A percentile compares a stretch with the other conserved stretches of the same genome.
phyloP scores from a whole-genome alignment of 2,888 invertebrate genomes.

The Pristionchus arcanus region DNA sequence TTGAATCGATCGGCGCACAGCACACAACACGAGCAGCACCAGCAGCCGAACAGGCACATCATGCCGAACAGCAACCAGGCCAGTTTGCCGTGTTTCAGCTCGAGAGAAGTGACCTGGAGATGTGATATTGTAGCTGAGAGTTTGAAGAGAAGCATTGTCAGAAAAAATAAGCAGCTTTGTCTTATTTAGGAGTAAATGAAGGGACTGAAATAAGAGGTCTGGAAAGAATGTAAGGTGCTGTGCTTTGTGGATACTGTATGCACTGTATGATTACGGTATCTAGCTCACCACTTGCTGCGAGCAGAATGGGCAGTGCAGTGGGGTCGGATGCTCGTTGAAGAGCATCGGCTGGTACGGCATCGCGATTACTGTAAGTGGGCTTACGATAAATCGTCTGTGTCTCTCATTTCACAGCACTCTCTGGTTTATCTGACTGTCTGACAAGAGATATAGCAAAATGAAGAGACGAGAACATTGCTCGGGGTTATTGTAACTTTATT shows the following conservation, averaged over 20 bases:
- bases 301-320: slow-evolving; percentile 42
- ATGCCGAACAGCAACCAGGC: background rate
- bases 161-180: too few relatives aligned
- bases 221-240: too few relatives aligned
- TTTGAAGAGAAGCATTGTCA: too few relatives aligned
- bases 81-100: background rate
- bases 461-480: too few relatives aligned
- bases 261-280: background rate
- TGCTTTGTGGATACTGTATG: background rate
- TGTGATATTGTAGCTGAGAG: background rate
- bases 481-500: too few relatives aligned
- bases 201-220: too few relatives aligned
- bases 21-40: slow-evolving; percentile 38
- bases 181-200: background rate
- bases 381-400: too few relatives aligned
- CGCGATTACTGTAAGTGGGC: background rate
- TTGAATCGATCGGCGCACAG: slow-evolving; percentile 24
- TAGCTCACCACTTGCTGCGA: background rate
- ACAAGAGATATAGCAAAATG: too few relatives aligned
- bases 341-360: slow-evolving; percentile 50
- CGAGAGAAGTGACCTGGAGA: background rate
- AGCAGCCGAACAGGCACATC: slow-evolving; percentile 24
- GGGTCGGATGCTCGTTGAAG: slow-evolving; percentile 33
- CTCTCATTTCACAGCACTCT: too few relatives aligned
- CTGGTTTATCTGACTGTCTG: too few relatives aligned